These are phyloP conservation scores for Thryonomys swinderianus DNA, from an alignment of 2,113 vertebrate genomes.

Conservation along the genomic window DNA sequence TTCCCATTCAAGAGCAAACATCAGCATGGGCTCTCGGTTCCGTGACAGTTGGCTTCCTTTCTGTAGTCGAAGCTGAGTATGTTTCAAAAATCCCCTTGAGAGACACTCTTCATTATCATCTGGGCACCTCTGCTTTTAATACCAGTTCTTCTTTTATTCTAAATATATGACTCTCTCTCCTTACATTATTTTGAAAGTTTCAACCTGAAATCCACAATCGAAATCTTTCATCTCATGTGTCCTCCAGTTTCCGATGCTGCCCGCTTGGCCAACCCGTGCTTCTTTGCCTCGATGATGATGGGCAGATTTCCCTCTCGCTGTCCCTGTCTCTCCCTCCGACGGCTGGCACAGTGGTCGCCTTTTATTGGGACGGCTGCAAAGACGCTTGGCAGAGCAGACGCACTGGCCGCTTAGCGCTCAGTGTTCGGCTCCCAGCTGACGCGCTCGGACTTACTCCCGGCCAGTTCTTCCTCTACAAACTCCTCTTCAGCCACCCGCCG, in stretches of 20 bases:
- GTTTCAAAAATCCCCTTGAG: background rate
- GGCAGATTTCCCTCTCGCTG: background rate
- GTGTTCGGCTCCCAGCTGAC: background rate
- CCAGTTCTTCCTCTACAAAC: conserved; percentile 17
- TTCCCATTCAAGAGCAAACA: background rate
- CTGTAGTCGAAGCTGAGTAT: background rate
- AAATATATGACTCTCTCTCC: background rate
- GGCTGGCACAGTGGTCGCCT: background rate
- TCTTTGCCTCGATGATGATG: background rate
- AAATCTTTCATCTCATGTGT: background rate
- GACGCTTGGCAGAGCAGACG: background rate
- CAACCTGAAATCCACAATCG: background rate
- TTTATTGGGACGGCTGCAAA: background rate
- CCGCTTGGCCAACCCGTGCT: background rate
- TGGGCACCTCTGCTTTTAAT: conserved; percentile 40
- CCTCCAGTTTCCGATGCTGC: background rate
- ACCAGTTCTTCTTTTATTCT: background rate
- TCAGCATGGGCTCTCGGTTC: background rate
- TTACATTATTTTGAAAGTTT: background rate
- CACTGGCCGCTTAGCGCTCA: background rate
- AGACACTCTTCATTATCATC: background rate
- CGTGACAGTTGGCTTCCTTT: background rate
- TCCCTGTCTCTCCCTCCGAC: background rate
- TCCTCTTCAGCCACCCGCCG: background rate
- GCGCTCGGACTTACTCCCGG: background rate